Percentiles rank a stretch among this genome's conserved stretches.
Conservation (phyloP, 2,797 vertebrate genomes). For the Cossypha polioptera region DNA sequence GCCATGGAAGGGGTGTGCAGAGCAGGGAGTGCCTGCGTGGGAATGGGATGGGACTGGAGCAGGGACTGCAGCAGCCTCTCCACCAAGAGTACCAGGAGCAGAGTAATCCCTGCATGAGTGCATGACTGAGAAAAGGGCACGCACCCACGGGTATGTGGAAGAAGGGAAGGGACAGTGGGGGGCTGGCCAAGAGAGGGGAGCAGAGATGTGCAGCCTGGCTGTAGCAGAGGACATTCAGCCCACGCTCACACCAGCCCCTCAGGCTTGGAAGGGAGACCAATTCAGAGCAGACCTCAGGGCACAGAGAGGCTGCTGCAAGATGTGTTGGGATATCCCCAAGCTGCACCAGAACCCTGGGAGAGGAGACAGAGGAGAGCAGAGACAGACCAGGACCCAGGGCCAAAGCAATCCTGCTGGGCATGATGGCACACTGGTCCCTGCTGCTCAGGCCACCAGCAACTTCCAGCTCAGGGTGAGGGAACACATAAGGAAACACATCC, state of each 20-base stretch:
- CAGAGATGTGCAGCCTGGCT: background rate
- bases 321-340: accelerated
- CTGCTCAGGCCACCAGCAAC: background rate
- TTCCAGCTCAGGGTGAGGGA: background rate
- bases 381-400: background rate
- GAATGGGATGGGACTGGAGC: background rate
- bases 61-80: background rate
- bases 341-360: background rate
- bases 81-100: background rate
- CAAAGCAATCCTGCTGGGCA: background rate
- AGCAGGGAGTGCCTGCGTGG: accelerated
- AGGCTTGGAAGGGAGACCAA: background rate
- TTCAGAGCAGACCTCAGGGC: background rate
- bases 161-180: background rate
- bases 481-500: background rate
- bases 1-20: background rate
- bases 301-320: background rate
- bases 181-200: background rate
- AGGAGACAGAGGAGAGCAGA: background rate
- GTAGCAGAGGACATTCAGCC: background rate
- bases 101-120: background rate
- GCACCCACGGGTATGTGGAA: accelerated
- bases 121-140: background rate
- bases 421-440: background rate
- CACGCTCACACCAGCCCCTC: accelerated